Evolutionary conservation across 2,113 vertebrate species (phyloP).

Genomic region (Puffinus mauretanicus): DNA sequence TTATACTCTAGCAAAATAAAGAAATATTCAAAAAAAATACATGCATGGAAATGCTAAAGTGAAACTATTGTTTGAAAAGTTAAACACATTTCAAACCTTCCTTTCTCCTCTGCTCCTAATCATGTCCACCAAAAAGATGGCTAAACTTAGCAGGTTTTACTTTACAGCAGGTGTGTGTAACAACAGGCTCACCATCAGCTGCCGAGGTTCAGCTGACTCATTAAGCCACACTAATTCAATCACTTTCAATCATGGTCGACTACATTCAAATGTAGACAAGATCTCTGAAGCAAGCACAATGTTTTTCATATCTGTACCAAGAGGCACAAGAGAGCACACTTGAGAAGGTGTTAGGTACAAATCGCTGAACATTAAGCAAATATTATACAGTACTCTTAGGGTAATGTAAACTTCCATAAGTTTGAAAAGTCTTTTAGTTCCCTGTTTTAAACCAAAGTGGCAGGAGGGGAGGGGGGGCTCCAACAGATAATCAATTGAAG

Average conservation of each 20-base stretch:
- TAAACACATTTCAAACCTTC: neutral
- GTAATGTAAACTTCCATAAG: neutral
- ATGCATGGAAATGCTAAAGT: neutral
- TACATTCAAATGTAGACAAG: rapidly evolving
- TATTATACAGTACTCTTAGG: neutral
- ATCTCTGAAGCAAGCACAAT: neutral
- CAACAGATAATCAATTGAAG: neutral
- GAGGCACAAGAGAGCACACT: neutral
- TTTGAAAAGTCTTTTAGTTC: neutral
- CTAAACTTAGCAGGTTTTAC: neutral
- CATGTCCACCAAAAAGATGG: neutral
- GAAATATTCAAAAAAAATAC: neutral
- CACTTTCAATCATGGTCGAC: neutral
- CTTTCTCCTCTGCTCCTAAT: neutral
- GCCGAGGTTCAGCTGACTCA: neutral
- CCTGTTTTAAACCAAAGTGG: neutral
- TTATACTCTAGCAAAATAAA: neutral
- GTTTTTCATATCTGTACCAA: neutral
- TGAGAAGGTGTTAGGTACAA: neutral
- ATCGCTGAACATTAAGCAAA: neutral
- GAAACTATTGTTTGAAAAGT: neutral
- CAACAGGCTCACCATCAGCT: neutral
- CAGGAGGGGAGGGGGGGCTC: neutral
- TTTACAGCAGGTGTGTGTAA: neutral
- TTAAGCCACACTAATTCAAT: neutral